Evolutionary conservation across 1,140 invertebrate genomes (phyloP).

Genomic region (Holcopasites calliopsidis): DNA sequence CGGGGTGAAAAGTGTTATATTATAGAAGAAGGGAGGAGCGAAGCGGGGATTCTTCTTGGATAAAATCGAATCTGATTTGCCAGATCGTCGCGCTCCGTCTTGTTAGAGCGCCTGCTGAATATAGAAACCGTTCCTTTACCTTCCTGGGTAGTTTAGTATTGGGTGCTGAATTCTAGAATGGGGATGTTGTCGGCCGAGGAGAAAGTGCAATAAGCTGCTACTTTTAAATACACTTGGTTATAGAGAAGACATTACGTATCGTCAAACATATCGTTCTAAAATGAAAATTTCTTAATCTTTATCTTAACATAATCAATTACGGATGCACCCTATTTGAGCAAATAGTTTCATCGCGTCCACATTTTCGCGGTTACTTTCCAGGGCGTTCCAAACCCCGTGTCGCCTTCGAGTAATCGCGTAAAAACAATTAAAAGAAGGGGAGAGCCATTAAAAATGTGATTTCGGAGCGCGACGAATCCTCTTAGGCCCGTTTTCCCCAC

Average conservation of each 20-base stretch:
- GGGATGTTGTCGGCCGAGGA: no score
- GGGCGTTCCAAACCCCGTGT: constrained; percentile 2
- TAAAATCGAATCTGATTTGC: neutral
- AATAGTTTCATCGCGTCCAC: no score
- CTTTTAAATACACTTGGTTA: no score
- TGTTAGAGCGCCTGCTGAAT: neutral
- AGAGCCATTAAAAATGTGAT: constrained; percentile 52
- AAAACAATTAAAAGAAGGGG: constrained; percentile 51
- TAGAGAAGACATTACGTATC: no score
- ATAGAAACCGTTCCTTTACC: neutral
- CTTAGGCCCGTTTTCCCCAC: constrained; percentile 7
- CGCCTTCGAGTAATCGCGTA: constrained; percentile 41
- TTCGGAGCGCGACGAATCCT: constrained; percentile 47
- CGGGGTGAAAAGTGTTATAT: neutral
- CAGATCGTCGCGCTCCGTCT: neutral
- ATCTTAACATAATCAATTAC: no score
- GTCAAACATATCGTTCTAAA: no score
- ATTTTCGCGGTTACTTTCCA: no score
- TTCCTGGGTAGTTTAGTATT: neutral
- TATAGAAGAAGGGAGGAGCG: no score
- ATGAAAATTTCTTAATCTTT: no score
- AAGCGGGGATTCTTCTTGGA: neutral
- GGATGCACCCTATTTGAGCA: no score
- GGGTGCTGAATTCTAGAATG: neutral
- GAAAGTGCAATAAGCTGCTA: no score